Base-by-base conservation (phyloP, 2,113 vertebrate genomes). In the Saccopteryx bilineata region DNA sequence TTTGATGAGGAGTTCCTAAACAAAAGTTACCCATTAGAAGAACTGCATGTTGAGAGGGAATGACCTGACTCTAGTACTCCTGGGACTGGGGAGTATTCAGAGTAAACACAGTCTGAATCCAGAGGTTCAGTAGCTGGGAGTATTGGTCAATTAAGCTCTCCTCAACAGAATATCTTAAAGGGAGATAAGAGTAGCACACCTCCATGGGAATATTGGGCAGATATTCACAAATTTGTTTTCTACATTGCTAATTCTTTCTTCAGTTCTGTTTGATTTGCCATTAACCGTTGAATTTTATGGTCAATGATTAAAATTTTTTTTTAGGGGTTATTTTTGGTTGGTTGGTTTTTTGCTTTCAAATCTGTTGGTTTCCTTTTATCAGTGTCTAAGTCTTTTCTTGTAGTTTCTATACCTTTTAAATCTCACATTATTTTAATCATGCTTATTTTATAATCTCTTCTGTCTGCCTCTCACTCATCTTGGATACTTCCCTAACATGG, bases 221-320 rank as follows among this genome's bases (percentile, higher is more conserved):
- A 39, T 78, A 52, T 82, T 81, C 60, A 14, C 33, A 90, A 52
- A 58, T 91, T 8, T 4, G 7, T 31, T 83, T 93, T 63, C 28
- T 66, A 18, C n/a, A 52, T 84, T 94, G 52, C 69, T 76, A 80
- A 87, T 75, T 87, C 39, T 91, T n/a, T 91, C 84, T 92, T 87
- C 24, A 33, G 39, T 60, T 91, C 31, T 61, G 19, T 93, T 84
- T 94, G 48, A 92, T 12, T 33, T 80, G 46, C 24, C 50, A 2
- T 86, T 92, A 95, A 65, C 13, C 3, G 39, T 26, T 66, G 72
- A 61, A n/a, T 72, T 72, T 90, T 72, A n/a, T 9, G 65, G 75
- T 72, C 56, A 93, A 3, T 50, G 5, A 13, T 85, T 74, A 26
- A 56, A 13, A 28, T 46, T 50, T 88, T 82, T n/a, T 81, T 52